phyloP scores from a whole-genome alignment of 2,888 invertebrate species.

The Aproaerema taeniolella region DNA sequence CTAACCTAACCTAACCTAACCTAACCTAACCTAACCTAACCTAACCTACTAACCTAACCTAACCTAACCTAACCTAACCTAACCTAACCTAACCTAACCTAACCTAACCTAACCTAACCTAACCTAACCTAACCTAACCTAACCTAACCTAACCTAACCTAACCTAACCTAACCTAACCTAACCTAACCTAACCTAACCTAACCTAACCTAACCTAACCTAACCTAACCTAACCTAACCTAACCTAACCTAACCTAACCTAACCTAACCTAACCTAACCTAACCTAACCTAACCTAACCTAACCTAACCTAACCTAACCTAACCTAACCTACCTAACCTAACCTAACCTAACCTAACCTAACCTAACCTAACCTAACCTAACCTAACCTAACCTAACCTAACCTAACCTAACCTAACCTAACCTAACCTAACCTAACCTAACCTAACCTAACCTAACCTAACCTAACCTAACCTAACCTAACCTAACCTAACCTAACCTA shows the following conservation, averaged over 20 bases:
- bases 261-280: slow-evolving; percentile 17
- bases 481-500: slow-evolving; percentile 20
- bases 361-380: slow-evolving; percentile 14
- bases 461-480: slow-evolving; percentile 20
- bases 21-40: slow-evolving; percentile 16
- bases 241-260: slow-evolving; percentile 15
- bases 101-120: slow-evolving; percentile 16
- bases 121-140: slow-evolving; percentile 18
- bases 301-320: slow-evolving; percentile 18
- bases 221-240: slow-evolving; percentile 15
- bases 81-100: slow-evolving; percentile 18
- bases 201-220: slow-evolving; percentile 18
- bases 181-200: slow-evolving; percentile 14
- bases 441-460: slow-evolving; percentile 20
- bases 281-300: slow-evolving; percentile 17
- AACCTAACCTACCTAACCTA: slow-evolving; percentile 19
- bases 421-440: slow-evolving; percentile 23
- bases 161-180: slow-evolving; percentile 16
- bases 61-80: slow-evolving; percentile 16
- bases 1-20: slow-evolving; percentile 17
- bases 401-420: slow-evolving; percentile 17
- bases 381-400: slow-evolving; percentile 14
- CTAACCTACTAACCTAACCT: slow-evolving; percentile 15
- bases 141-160: slow-evolving; percentile 15
- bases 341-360: slow-evolving; percentile 18